Base-by-base conservation (phyloP, 2,888 invertebrate species). In the Leptinotarsa juncta region DNA sequence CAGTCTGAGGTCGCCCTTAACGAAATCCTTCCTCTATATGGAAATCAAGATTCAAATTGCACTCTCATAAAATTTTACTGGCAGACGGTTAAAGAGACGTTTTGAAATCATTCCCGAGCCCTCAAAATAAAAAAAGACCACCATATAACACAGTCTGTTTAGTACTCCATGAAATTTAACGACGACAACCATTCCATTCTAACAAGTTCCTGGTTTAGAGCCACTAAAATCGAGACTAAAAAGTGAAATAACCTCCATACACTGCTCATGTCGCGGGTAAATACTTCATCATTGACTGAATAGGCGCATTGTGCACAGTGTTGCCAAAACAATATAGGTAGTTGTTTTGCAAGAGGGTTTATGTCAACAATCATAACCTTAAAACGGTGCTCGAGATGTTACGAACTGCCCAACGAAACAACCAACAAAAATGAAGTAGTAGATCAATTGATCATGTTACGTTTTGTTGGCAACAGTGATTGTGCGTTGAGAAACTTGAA, bases 141-240 rank as follows among this genome's bases (percentile, higher is more conserved):
- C 81, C 83, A 79, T 84, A 84, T 83, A 84, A 85, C 84, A 82
- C 84, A 83, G 82, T 79, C 83, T 81, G 84, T 86, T 87, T 87
- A 86, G 84, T 86, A 83, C 84, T 82, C 84, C 84, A 86, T 86
- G 85, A 87, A 86, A 86, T 85, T 87, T 87, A 86, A 87, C 84
- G 86, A 86, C 85, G 78, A 84, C 80, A 84, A 82, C 83, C 84
- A 83, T 84, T 84, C 82, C 84, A 84, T 83, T 85, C 84, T 84
- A 84, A 84, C 85, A 86, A 86, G 86, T 86, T 84, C 82, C 85
- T 83, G 80, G 83, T 84, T 85, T 84, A 84, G 82, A 83, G 79
- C 80, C 82, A 83, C 82, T 84, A 83, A 84, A 85, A 84, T 80
- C 81, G 76, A 74, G 78, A 74, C 78, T 78, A 82, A 82, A 83